Conservation (phyloP, 2,888 invertebrate genomes). For the Apamea sordens region DNA sequence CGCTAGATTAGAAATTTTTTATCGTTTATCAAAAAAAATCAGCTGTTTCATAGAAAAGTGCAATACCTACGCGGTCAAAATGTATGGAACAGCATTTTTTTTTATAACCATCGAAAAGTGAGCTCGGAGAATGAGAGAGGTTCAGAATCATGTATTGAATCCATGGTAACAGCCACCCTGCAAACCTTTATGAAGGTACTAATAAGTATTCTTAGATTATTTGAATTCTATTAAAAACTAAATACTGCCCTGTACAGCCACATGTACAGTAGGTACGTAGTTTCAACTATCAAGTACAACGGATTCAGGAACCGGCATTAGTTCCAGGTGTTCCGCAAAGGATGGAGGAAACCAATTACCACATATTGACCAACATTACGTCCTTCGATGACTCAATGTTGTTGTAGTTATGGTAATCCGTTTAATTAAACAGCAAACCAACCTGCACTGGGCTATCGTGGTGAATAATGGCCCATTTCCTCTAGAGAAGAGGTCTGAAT, state of each 20-base stretch:
- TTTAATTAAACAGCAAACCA: neutral
- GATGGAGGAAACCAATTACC: constrained; percentile 29
- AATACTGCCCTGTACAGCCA: constrained; percentile 4
- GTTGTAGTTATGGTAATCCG: constrained; percentile 10
- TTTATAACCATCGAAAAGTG: no score
- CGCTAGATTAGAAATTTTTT: no score
- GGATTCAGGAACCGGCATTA: constrained; percentile 44
- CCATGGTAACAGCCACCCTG: no score
- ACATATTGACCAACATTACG: constrained; percentile 16
- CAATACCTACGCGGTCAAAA: no score
- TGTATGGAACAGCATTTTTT: no score
- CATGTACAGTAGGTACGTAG: neutral
- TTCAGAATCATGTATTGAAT: no score
- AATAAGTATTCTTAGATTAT: neutral
- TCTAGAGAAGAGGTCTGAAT: neutral
- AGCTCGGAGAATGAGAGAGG: no score
- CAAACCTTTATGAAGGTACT: neutral
- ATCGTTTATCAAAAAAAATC: no score
- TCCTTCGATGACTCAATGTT: constrained; percentile 38
- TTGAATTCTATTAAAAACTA: no score
- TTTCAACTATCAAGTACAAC: constrained; percentile 50
- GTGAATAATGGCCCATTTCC: no score
- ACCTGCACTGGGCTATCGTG: no score
- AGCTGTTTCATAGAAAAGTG: no score
- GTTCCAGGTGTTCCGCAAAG: constrained; percentile 12